A percentile compares a stretch with the other conserved stretches of the same genome.
These are phyloP conservation scores for Drosophila sp. DNA, from an alignment of 1,140 invertebrate species.

Conservation along the genomic window DNA sequence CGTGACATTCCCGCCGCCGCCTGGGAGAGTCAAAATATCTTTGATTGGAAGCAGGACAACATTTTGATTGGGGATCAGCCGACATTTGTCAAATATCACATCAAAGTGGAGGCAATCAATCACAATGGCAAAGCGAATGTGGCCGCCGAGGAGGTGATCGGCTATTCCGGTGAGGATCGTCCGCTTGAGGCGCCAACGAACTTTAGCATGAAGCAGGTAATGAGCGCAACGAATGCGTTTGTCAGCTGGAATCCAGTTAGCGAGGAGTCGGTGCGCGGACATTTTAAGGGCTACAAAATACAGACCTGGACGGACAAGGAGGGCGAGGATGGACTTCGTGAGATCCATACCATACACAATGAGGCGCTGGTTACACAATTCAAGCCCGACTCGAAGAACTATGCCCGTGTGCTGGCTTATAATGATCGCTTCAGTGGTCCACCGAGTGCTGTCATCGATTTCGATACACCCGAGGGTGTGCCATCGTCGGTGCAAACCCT, in stretches of 20 bases:
- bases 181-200: constrained; percentile 93
- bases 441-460: constrained; percentile 92
- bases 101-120: constrained; percentile 97
- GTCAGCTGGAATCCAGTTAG: constrained; percentile 94
- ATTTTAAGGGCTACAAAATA: constrained; percentile 98
- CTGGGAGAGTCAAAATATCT: constrained; percentile 91
- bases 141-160: constrained; percentile 91
- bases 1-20: constrained; percentile 90
- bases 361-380: constrained; percentile 91
- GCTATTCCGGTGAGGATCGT: constrained; percentile 97
- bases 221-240: constrained; percentile 90
- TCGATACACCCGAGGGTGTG: constrained; percentile 96
- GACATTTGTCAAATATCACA: constrained; percentile 95
- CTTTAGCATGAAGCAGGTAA: constrained; percentile 91
- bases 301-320: constrained; percentile 96
- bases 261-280: constrained; percentile 91
- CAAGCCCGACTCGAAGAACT: constrained; percentile 95
- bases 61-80: constrained; percentile 91
- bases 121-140: constrained; percentile 94
- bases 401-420: constrained; percentile 94
- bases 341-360: constrained; percentile 91
- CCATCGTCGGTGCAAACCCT: constrained; percentile 94
- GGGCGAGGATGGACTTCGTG: constrained; percentile 89
- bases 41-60: constrained; percentile 90
- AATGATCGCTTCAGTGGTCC: constrained; percentile 97